Base-by-base conservation (phyloP, 2,113 vertebrate genomes). In the Ondatra zibethicus region DNA sequence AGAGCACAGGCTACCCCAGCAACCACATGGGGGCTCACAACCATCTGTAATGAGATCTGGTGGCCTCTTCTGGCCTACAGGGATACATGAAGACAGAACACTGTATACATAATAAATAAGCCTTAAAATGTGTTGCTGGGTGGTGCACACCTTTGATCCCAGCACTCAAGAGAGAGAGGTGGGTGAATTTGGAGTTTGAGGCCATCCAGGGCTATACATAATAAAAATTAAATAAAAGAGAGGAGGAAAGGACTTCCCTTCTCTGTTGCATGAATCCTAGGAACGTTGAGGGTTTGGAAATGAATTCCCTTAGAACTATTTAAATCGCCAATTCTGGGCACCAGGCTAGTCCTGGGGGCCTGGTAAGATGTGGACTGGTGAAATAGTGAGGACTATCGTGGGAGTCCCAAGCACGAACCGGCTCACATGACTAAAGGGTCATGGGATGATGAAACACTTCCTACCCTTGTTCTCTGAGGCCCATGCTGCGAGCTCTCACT, bases 321-420 rank as follows among this genome's bases (percentile, higher is more conserved):
- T 66, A 81, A 70, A 31, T 73, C 31, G 7, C 31, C 85, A 7
- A 1, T 88, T 47, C 70, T 87, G 8, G 0, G 16, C 75, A 16
- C 58, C 2, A 42, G 58, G 16, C 47, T 58, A 88, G 12, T 21
- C 25, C 27, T 31, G 61, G 33, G 31, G 63, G 58, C 55, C 55
- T 50, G 0, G 0, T 36, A 3, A 23, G 29, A 0, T n/a, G n/a
- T 27, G 12, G 52, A 5, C 61, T 55, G 52, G 25, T 13, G 1
- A 12, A 8, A 7, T 36, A 5, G 36, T 39, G 39, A 66, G 70
- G 50, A 25, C 58, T 12, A 1, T 16, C 7, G 21, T 33, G 16
- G 55, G 50, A 68, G 45, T 50, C 42, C 11, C 36, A 23, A 78
- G 76, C 58, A 45, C 23, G 23, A 45, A 66, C 25, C 11, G 45